Conservation (phyloP, 2,113 vertebrate genomes). For the Equus quagga region DNA sequence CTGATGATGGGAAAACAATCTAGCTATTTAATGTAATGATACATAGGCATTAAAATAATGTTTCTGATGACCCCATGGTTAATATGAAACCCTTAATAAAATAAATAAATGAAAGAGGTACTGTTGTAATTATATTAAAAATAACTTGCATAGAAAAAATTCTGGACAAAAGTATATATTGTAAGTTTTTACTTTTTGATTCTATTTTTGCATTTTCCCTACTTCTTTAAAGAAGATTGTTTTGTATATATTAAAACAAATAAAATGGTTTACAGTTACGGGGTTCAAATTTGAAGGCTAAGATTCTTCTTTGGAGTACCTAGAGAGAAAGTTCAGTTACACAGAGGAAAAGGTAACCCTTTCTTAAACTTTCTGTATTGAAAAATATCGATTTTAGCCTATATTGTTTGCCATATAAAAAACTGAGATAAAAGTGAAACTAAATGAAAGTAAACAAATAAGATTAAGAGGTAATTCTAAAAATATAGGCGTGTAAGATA, state of each 20-base stretch:
- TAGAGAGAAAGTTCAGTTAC: neutral
- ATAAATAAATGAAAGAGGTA: slow-evolving; percentile 37
- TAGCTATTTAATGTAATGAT: slow-evolving; percentile 27
- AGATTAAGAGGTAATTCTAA: slow-evolving; percentile 18
- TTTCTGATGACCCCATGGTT: slow-evolving; percentile 14
- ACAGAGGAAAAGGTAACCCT: neutral
- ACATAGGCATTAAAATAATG: slow-evolving; percentile 33
- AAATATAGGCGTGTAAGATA: neutral
- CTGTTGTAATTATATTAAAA: slow-evolving; percentile 22
- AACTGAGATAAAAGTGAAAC: slow-evolving; percentile 33
- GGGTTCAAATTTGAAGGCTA: slow-evolving; percentile 5
- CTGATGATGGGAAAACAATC: neutral
- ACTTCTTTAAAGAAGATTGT: slow-evolving; percentile 45
- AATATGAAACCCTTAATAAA: slow-evolving; percentile 18
- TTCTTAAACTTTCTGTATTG: slow-evolving; percentile 19
- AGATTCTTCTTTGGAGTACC: neutral
- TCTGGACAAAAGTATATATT: neutral
- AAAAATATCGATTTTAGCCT: slow-evolving; percentile 50
- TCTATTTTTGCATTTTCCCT: slow-evolving; percentile 30
- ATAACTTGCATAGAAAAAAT: neutral
- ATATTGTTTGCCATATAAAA: slow-evolving; percentile 2
- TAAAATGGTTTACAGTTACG: neutral
- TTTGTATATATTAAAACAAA: neutral
- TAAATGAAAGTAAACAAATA: slow-evolving; percentile 2
- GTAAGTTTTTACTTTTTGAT: slow-evolving; percentile 15